Percentiles rank a stretch among this genome's conserved stretches.
Conservation (phyloP, 2,797 vertebrate genomes). For the Anabacerthia variegaticeps region DNA sequence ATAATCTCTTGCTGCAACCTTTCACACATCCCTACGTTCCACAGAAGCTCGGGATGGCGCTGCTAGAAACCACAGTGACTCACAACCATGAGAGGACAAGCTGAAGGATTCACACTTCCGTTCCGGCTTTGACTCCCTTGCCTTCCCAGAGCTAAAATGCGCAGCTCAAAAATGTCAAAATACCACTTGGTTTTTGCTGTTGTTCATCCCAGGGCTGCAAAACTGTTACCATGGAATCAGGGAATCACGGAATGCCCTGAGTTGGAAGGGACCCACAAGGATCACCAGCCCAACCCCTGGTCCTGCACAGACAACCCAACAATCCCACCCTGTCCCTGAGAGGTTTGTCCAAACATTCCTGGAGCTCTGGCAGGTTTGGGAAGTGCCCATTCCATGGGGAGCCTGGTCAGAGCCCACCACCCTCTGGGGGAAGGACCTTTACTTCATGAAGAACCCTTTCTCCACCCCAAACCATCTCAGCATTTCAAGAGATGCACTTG, state of each 20-base stretch:
- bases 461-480: neutral
- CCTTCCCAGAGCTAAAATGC: neutral
- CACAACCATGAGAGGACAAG: neutral
- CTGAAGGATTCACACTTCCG: neutral
- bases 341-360: neutral
- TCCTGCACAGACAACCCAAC: neutral
- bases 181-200: fast-evolving
- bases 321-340: neutral
- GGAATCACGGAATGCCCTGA: neutral
- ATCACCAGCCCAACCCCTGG: neutral
- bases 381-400: neutral
- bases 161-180: neutral
- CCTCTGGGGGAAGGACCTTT: neutral
- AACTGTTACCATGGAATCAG: neutral
- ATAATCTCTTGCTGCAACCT: conserved; percentile 31
- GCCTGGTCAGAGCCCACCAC: neutral
- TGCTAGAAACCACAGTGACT: neutral
- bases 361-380: neutral
- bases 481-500: neutral
- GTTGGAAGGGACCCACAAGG: fast-evolving
- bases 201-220: neutral
- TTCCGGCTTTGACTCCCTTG: neutral
- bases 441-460: neutral
- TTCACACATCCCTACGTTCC: neutral
- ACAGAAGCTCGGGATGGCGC: neutral